Evolutionary conservation across 2,888 invertebrate genomes (phyloP).

Genomic region (Folsomia manolachei): DNA sequence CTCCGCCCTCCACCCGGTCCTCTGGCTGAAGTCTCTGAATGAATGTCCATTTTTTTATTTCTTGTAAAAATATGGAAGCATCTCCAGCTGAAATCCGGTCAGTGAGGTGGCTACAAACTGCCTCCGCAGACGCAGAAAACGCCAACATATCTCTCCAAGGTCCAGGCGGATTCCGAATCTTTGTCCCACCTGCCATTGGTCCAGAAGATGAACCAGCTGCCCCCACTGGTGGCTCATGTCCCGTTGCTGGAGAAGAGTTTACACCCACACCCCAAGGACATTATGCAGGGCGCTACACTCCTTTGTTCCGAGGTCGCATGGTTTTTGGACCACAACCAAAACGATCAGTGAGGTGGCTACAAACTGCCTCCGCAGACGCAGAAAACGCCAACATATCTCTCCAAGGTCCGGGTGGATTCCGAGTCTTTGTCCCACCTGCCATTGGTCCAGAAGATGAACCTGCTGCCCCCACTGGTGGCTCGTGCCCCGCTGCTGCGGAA

Average conservation of each 20-base stretch:
- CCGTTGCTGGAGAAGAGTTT: background rate
- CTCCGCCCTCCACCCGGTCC: too few species aligned
- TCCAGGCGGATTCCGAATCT: background rate
- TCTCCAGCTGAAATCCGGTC: too few species aligned
- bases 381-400: background rate
- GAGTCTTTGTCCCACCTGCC: background rate
- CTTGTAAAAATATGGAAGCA: too few species aligned
- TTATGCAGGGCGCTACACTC: background rate
- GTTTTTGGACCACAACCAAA: background rate
- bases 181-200: background rate
- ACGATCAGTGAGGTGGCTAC: too few species aligned
- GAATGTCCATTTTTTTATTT: too few species aligned
- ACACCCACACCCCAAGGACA: too few species aligned
- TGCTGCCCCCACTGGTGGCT: background rate
- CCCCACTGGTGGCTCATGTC: too few species aligned
- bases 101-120: too few species aligned
- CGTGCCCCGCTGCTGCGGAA: background rate
- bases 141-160: background rate
- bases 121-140: too few species aligned
- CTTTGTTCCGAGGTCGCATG: background rate
- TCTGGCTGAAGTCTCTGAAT: too few species aligned
- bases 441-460: background rate
- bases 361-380: too few species aligned
- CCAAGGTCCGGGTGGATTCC: background rate
- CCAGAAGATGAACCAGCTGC: background rate